These are phyloP conservation scores for Dastarcus helophoroides DNA, from an alignment of 2,888 invertebrate species.

Conservation along the genomic window DNA sequence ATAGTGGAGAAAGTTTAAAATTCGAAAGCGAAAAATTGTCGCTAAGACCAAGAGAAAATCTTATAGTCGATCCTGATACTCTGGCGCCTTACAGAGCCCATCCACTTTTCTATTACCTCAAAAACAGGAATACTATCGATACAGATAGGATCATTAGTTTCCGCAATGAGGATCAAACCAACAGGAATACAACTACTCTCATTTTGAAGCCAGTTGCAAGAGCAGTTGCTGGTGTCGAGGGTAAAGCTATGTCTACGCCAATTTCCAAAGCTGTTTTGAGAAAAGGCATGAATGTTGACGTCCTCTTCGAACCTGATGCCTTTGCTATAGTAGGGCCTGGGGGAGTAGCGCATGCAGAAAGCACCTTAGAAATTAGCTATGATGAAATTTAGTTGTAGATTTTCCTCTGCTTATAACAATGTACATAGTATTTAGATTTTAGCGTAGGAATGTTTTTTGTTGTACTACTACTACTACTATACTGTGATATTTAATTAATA, in stretches of 20 bases:
- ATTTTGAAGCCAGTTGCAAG: conserved; percentile 54
- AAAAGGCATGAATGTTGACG: conserved; percentile 47
- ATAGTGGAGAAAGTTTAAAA: no score
- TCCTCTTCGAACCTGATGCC: conserved; percentile 55
- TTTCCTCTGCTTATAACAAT: no score
- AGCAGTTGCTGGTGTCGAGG: conserved; percentile 52
- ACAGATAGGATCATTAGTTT: conserved; percentile 24
- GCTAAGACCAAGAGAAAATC: no score
- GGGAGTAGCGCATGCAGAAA: conserved; percentile 64
- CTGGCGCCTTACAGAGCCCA: conserved; percentile 26
- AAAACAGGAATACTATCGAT: conserved; percentile 26
- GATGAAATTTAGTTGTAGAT: no score
- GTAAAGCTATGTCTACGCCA: conserved; percentile 59
- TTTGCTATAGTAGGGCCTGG: conserved; percentile 65
- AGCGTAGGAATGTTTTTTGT: no score
- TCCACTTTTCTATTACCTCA: conserved; percentile 29
- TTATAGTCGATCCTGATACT: no score
- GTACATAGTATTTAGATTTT: no score
- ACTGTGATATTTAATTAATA: no score
- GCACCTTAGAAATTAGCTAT: conserved; percentile 47
- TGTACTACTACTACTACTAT: no score
- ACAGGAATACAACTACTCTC: conserved; percentile 31
- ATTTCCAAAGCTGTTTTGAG: conserved; percentile 53
- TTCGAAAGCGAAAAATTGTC: no score
- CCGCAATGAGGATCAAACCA: conserved; percentile 17